Evolutionary conservation across 2,113 vertebrate genomes (phyloP).

Genomic region (Hippopotamus amphibius): DNA sequence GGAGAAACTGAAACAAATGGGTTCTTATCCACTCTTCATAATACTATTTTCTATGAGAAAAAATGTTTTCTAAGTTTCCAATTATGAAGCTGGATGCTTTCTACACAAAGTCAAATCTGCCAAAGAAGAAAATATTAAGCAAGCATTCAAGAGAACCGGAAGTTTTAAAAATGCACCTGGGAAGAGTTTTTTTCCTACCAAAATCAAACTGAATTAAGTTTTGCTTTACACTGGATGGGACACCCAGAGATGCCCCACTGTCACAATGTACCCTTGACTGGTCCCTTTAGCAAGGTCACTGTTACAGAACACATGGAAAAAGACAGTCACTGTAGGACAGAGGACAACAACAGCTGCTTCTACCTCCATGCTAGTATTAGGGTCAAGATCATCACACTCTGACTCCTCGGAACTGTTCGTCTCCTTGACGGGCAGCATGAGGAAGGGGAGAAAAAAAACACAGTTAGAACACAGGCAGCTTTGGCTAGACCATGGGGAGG

Average conservation of each 20-base stretch:
- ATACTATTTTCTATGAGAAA: not conserved
- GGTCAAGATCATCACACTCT: conserved; percentile 98
- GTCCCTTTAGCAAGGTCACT: conserved; percentile 6
- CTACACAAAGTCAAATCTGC: not conserved
- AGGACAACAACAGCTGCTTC: conserved; percentile 85
- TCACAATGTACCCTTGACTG: not conserved
- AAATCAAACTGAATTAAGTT: not conserved
- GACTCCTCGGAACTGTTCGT: conserved; percentile 98
- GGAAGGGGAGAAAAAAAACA: conserved; percentile 87
- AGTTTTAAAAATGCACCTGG: not conserved
- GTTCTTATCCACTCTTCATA: not conserved
- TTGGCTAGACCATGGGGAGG: conserved; percentile 62
- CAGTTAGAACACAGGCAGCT: conserved; percentile 83
- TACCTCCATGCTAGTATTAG: conserved; percentile 99
- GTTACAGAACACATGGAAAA: conserved; percentile 33
- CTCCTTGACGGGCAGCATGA: conserved; percentile 93
- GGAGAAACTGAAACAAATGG: not conserved
- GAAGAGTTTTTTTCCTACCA: conserved; percentile 1
- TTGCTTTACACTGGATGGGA: not conserved
- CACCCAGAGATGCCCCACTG: not conserved
- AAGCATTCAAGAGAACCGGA: conserved; percentile 34
- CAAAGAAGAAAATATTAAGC: conserved; percentile 12
- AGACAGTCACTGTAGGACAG: conserved; percentile 68
- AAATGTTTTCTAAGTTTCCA: not conserved
- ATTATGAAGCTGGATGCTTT: conserved; percentile 32